Base-by-base conservation (phyloP, 1,140 invertebrate species). In the Lordiphosa mommai region DNA sequence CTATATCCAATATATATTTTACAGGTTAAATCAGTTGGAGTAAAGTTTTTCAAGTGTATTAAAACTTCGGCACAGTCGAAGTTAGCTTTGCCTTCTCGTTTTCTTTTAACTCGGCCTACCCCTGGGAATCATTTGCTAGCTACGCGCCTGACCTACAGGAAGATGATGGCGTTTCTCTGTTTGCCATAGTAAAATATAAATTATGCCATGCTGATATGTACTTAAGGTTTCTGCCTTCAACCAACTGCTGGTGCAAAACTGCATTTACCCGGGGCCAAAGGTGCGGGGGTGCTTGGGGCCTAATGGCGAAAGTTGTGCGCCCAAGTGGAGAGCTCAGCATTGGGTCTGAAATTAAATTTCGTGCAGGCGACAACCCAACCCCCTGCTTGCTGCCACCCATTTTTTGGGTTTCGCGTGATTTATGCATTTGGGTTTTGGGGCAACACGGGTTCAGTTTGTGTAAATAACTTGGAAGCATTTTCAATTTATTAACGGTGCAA, bases 401-500 rank as follows among this genome's bases (percentile, higher is more conserved):
- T 61, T 49, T 57, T 53, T 40, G 63, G 65, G 52, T 56, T 72
- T 40, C 64, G 55, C 49, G 70, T 79, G 76, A 79, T 82, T 79
- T 79, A 79, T 79, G 74, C 76, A 74, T 66, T 82, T 61, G 70
- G 76, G 70, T 41, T 70, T 38, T 29, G 59, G 70, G 66, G 43
- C 61, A 50, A 47, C 30, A 30, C 32, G 46, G 49, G 64, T 52
- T 46, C 49, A 60, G 55, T 67, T 64, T 72, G 52, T 36, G 57
- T 71, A 76, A 72, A 79, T 67, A 76, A 72, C 70, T 72, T 58
- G 43, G 51, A 49, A 69, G 60, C 37, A 65, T 58, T 67, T 58
- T 44, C 65, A 70, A 82, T 79, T 82, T 79, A 74, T 82, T 79
- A 74, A 51, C 51, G 57, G 40, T 56, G 65, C 74, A 79, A 44